These are phyloP conservation scores for Hydropsyche tenuis DNA, from an alignment of 1,140 invertebrate species.

Conservation along the genomic window DNA sequence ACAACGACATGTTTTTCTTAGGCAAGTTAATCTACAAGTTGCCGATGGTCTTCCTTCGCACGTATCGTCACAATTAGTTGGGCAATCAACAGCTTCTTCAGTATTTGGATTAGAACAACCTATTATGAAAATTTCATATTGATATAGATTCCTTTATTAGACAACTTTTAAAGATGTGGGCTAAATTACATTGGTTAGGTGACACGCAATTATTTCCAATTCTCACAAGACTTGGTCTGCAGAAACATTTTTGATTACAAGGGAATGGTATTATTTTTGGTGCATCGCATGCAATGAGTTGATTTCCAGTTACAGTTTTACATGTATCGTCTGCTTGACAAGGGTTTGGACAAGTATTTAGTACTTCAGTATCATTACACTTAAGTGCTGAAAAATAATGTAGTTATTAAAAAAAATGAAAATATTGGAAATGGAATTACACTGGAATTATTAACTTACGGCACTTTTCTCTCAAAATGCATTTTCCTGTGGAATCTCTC, in stretches of 20 bases:
- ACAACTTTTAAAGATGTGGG: too few relatives aligned
- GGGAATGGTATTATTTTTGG: neutral
- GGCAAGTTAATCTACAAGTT: neutral
- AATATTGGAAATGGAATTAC: neutral
- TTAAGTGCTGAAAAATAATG: slow-evolving; percentile 8
- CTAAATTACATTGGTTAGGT: neutral
- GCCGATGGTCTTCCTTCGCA: slow-evolving; percentile 14
- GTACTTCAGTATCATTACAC: slow-evolving; percentile 20
- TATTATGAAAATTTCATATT: slow-evolving; percentile 8
- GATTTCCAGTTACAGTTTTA: neutral
- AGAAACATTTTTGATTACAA: slow-evolving; percentile 19
- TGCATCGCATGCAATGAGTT: neutral
- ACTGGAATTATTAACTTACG: slow-evolving; percentile 42
- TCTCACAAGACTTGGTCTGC: slow-evolving; percentile 24
- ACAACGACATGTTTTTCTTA: neutral
- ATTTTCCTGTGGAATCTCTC: slow-evolving; percentile 28
- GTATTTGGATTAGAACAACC: slow-evolving; percentile 16
- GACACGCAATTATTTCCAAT: slow-evolving; percentile 2
- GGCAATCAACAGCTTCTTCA: slow-evolving; percentile 15
- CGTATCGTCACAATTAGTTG: slow-evolving; percentile 2
- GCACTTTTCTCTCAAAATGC: slow-evolving; percentile 32
- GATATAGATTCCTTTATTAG: too few relatives aligned
- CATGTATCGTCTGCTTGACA: slow-evolving; percentile 29
- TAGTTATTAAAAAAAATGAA: neutral
- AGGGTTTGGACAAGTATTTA: slow-evolving; percentile 12